These are phyloP conservation scores for Metacarcinus magister DNA, from an alignment of 2,888 invertebrate genomes.

Conservation along the genomic window DNA sequence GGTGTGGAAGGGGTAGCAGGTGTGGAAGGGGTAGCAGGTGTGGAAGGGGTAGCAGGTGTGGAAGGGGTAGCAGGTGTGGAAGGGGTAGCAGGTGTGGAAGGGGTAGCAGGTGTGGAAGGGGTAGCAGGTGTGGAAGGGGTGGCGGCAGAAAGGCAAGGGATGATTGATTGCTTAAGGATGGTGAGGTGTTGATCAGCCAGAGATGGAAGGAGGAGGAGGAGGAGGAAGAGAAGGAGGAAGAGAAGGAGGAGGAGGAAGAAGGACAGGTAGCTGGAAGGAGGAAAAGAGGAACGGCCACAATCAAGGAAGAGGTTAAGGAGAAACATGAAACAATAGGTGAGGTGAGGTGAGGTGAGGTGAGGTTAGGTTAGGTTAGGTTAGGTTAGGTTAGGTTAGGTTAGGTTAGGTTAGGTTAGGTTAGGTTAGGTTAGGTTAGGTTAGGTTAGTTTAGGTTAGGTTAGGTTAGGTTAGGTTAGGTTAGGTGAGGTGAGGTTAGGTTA, in stretches of 20 bases:
- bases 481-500: not conserved
- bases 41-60: not conserved
- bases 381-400: too few relatives aligned
- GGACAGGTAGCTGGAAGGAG: not conserved
- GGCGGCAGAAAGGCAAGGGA: not conserved
- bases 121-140: not conserved
- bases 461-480: not conserved
- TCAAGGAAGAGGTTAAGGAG: too few relatives aligned
- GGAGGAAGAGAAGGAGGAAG: not conserved
- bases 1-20: not conserved
- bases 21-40: not conserved
- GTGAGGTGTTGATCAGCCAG: too few relatives aligned
- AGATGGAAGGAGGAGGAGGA: not conserved
- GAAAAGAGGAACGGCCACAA: not conserved
- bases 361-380: too few relatives aligned
- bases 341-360: too few relatives aligned
- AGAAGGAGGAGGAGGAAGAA: not conserved
- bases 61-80: not conserved
- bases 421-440: too few relatives aligned
- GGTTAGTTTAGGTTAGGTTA: too few relatives aligned
- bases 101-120: not conserved
- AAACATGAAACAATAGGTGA: too few relatives aligned
- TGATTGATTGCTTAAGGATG: not conserved
- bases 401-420: too few relatives aligned
- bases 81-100: too few relatives aligned